Conservation (phyloP, 2,888 invertebrate genomes). For the Drosophila villosipedis region DNA sequence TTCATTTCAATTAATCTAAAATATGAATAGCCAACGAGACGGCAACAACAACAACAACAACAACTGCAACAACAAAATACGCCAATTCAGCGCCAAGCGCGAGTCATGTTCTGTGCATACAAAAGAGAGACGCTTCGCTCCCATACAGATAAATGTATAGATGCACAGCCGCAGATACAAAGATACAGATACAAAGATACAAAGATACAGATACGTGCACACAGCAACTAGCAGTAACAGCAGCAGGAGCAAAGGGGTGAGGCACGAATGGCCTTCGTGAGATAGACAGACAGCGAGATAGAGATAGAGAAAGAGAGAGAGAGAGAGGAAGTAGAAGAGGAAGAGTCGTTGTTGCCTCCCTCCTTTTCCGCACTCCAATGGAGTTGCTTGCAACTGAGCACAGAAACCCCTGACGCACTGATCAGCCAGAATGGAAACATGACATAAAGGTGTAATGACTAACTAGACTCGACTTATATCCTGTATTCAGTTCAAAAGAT, state of each 20-base stretch:
- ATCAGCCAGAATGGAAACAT: constrained; percentile 15
- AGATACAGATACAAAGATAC: constrained; percentile 17
- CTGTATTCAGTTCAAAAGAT: neutral
- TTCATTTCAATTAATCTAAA: constrained; percentile 76
- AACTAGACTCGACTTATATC: constrained; percentile 2
- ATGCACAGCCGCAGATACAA: constrained; percentile 40
- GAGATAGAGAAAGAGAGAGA: neutral
- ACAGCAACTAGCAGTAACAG: constrained; percentile 13
- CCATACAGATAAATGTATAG: constrained; percentile 12
- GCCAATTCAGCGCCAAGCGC: constrained; percentile 56
- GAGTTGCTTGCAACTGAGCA: constrained; percentile 14
- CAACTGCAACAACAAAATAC: constrained; percentile 32
- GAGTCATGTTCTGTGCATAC: constrained; percentile 30
- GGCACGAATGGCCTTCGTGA: constrained; percentile 38
- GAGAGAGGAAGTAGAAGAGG: neutral
- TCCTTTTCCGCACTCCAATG: neutral
- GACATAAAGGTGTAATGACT: neutral
- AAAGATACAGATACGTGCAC: constrained; percentile 15
- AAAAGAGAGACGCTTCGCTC: constrained; percentile 11
- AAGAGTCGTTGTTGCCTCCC: neutral
- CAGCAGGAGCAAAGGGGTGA: constrained; percentile 9
- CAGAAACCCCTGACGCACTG: constrained; percentile 3
- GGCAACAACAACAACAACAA: constrained; percentile 5
- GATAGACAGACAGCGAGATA: neutral
- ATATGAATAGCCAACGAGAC: constrained; percentile 50